These are phyloP conservation scores for Pomatorhinus ruficollis DNA, from an alignment of 2,113 vertebrate species.

Conservation along the genomic window DNA sequence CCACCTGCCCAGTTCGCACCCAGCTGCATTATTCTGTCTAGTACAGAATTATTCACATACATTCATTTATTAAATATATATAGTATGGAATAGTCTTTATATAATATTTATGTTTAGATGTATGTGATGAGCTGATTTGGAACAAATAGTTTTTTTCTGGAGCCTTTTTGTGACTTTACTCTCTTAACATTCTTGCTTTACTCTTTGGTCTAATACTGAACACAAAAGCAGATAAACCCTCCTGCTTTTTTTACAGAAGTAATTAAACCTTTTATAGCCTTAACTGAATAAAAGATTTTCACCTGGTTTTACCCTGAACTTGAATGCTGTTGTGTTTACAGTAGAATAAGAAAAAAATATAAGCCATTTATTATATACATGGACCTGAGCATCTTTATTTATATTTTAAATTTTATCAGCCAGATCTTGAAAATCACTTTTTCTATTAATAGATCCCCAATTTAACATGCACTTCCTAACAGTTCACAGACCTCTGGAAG, in stretches of 20 bases:
- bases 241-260: not conserved
- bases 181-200: not conserved
- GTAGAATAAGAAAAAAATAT: not conserved
- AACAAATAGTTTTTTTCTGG: not conserved
- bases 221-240: not conserved
- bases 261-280: not conserved
- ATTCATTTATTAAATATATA: not conserved
- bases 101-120: not conserved
- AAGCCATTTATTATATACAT: not conserved
- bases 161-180: not conserved
- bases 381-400: not conserved
- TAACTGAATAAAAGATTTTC: not conserved
- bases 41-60: not conserved
- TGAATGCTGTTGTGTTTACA: not conserved
- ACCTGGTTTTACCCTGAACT: not conserved
- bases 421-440: not conserved
- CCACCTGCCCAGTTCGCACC: not conserved
- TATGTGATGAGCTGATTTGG: fast-evolving
- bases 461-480: not conserved
- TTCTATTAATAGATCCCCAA: not conserved
- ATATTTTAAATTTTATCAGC: not conserved
- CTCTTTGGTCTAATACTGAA: not conserved
- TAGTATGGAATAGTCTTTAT: not conserved
- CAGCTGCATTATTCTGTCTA: not conserved
- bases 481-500: not conserved